These are phyloP conservation scores for Hyles vespertilio DNA, from an alignment of 1,140 invertebrate species.

Conservation along the genomic window DNA sequence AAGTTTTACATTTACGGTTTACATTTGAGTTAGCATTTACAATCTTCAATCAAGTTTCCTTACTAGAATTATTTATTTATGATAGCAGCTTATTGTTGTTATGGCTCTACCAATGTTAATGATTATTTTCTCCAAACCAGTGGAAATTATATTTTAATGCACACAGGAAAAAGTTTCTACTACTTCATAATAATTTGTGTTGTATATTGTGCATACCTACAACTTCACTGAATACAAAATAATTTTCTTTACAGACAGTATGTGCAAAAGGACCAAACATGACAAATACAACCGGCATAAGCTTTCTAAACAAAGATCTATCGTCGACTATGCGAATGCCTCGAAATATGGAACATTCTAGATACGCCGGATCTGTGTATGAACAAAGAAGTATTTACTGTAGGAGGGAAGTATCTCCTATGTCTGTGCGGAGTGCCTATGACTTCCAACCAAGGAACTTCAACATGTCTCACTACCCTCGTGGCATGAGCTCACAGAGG, in stretches of 20 bases:
- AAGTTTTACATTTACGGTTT: too few species aligned
- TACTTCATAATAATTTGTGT: too few species aligned
- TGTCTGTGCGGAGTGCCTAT: conserved; percentile 44
- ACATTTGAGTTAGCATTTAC: too few species aligned
- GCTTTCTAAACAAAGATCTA: conserved; percentile 29
- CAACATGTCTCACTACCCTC: conserved; percentile 27
- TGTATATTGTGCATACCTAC: too few species aligned
- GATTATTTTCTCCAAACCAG: too few species aligned
- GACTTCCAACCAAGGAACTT: conserved; percentile 29
- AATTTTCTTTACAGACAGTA: conserved; percentile 22
- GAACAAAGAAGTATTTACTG: conserved; percentile 40
- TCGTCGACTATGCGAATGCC: conserved; percentile 29
- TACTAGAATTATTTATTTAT: too few species aligned
- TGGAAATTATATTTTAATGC: too few species aligned
- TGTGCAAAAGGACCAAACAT: conserved; percentile 31
- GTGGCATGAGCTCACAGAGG: conserved; percentile 31
- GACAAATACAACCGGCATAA: conserved; percentile 29
- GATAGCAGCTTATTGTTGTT: too few species aligned
- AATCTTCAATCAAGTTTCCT: too few species aligned
- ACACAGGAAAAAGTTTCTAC: too few species aligned
- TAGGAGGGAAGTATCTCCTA: conserved; percentile 44
- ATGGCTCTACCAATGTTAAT: too few species aligned
- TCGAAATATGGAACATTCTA: conserved; percentile 26
- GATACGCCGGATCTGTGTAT: conserved; percentile 24
- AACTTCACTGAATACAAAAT: too few species aligned